Percentiles rank a stretch among this genome's conserved stretches.
Conservation (phyloP, 2,113 vertebrate genomes). For the Nerophis ophidion region DNA sequence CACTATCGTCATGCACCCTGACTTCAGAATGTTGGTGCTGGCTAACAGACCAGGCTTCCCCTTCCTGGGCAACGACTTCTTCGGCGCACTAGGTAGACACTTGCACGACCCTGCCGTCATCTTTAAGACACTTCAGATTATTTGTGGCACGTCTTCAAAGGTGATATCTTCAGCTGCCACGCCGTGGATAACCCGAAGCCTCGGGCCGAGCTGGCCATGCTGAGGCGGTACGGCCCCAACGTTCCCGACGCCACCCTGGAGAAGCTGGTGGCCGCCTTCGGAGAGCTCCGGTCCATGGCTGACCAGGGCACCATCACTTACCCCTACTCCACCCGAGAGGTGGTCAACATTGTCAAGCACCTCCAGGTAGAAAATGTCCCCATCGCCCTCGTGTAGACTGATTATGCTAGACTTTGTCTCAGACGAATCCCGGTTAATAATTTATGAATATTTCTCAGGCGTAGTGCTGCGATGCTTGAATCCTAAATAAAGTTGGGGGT, state of each 20-base stretch:
- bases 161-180: slow-evolving; percentile 97
- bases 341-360: slow-evolving; percentile 96
- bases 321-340: slow-evolving; percentile 95
- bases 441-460: slow-evolving; percentile 1
- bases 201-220: slow-evolving; percentile 87
- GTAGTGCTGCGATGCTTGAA: slow-evolving; percentile 1
- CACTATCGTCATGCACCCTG: slow-evolving; percentile 84
- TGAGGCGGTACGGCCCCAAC: slow-evolving; percentile 87
- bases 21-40: slow-evolving; percentile 95
- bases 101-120: not conserved
- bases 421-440: slow-evolving; percentile 1
- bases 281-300: slow-evolving; percentile 89
- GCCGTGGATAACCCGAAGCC: slow-evolving; percentile 95
- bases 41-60: slow-evolving; percentile 97
- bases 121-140: no score
- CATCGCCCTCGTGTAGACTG: not conserved
- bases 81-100: slow-evolving; percentile 84
- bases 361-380: slow-evolving; percentile 81
- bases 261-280: slow-evolving; percentile 90
- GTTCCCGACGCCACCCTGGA: slow-evolving; percentile 81
- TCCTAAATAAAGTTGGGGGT: slow-evolving; percentile 16
- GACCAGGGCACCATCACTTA: slow-evolving; percentile 95
- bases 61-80: slow-evolving; percentile 97
- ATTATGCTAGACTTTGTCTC: not conserved
- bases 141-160: slow-evolving; percentile 53